A percentile compares a stretch with the other conserved stretches of the same genome.
Conservation (phyloP, 2,113 vertebrate genomes). For the Pteruthius melanotis region DNA sequence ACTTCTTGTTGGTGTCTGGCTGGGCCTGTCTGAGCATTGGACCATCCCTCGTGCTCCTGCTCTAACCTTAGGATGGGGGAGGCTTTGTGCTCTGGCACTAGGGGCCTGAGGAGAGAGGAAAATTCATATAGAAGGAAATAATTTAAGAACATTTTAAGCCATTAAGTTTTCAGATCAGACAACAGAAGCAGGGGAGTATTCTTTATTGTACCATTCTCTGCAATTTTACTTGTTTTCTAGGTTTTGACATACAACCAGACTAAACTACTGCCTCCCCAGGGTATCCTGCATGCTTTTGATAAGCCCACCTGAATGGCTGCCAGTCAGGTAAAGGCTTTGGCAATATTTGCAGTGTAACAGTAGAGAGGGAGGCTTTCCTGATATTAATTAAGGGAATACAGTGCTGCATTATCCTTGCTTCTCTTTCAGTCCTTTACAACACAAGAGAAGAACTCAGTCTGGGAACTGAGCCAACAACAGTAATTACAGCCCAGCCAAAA, state of each 20-base stretch:
- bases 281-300: neutral
- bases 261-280: neutral
- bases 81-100: neutral
- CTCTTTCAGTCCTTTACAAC: neutral
- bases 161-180: neutral
- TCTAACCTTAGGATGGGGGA: fast-evolving
- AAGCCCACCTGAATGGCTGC: neutral
- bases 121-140: neutral
- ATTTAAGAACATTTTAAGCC: neutral
- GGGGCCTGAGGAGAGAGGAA: neutral
- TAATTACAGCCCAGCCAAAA: neutral
- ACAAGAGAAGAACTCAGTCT: neutral
- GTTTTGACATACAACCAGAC: neutral
- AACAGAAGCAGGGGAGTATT: neutral
- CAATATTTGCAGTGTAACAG: neutral
- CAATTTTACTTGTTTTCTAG: neutral
- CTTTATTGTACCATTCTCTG: neutral
- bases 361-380: neutral
- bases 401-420: neutral
- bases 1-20: neutral
- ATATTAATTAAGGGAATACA: neutral
- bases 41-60: neutral
- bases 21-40: neutral
- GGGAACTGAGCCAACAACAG: neutral
- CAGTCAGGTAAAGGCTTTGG: neutral